Evolutionary conservation across 1,140 invertebrate species (phyloP).

Genomic region (Drosophila erecta): DNA sequence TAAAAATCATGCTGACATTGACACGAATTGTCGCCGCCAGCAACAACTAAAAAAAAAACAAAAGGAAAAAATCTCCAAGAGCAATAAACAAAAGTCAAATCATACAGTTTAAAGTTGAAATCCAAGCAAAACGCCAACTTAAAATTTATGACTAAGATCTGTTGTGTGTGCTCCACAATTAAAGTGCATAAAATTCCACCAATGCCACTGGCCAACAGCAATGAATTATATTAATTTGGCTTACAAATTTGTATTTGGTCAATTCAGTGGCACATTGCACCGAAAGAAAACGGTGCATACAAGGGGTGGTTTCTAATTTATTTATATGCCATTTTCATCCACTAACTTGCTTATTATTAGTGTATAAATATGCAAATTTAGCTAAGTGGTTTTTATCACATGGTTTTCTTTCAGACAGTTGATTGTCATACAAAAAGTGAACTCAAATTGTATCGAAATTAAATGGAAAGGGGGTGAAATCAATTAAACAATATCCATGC

Average conservation of each 20-base stretch:
- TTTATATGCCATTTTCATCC: background rate
- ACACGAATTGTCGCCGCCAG: slow-evolving; percentile 73
- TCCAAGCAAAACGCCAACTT: slow-evolving; percentile 33
- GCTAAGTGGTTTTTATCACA: too few relatives aligned
- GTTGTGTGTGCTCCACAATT: slow-evolving; percentile 20
- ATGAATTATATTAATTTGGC: slow-evolving; percentile 25
- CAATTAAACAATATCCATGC: background rate
- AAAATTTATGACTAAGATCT: slow-evolving; percentile 22
- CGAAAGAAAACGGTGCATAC: background rate
- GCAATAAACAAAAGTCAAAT: slow-evolving; percentile 40
- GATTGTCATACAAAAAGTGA: too few relatives aligned
- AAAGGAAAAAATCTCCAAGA: slow-evolving; percentile 21
- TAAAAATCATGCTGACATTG: slow-evolving; percentile 77
- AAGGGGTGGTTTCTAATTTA: background rate
- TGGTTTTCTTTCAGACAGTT: too few relatives aligned
- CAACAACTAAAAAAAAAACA: slow-evolving; percentile 23
- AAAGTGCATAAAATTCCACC: slow-evolving; percentile 62
- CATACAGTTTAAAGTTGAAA: slow-evolving; percentile 71
- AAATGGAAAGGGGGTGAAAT: background rate
- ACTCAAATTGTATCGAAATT: too few relatives aligned
- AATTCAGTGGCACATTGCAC: background rate
- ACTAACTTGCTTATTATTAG: too few relatives aligned
- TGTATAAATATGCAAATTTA: too few relatives aligned
- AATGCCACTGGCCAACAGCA: slow-evolving; percentile 58
- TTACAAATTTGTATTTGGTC: slow-evolving; percentile 2